Percentiles rank a stretch among this genome's conserved stretches.
Conservation (phyloP, 2,113 vertebrate genomes). For the Rhipidura dahli region DNA sequence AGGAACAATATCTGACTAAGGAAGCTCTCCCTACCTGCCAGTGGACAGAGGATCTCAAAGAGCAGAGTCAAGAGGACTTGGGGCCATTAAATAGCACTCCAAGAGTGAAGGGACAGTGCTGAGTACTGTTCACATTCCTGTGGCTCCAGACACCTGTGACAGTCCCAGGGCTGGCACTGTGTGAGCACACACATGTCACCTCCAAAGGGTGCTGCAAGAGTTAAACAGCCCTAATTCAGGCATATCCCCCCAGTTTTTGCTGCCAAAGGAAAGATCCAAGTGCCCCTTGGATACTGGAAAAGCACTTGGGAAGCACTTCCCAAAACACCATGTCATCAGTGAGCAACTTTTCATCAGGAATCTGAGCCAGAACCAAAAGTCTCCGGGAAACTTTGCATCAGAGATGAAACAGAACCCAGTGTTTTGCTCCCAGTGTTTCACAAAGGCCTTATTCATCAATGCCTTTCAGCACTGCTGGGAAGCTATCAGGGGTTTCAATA, state of each 20-base stretch:
- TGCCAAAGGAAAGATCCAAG: background rate
- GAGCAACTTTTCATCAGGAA: background rate
- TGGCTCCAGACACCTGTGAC: background rate
- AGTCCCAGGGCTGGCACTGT: background rate
- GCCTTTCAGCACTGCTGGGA: background rate
- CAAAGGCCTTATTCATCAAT: conserved; percentile 50
- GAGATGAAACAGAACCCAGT: conserved; percentile 6
- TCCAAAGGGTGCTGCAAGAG: background rate
- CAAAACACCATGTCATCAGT: background rate
- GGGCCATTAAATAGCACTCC: background rate
- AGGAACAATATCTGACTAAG: background rate
- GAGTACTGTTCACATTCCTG: background rate
- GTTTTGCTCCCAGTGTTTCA: background rate
- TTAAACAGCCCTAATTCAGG: background rate
- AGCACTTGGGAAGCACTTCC: background rate
- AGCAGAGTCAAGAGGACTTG: background rate
- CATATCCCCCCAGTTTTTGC: background rate
- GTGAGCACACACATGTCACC: background rate
- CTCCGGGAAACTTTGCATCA: background rate
- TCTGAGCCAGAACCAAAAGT: background rate
- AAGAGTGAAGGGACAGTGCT: background rate
- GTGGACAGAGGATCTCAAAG: background rate
- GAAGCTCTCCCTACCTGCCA: background rate
- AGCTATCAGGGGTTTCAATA: background rate
- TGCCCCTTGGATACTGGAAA: background rate